Percentiles rank a stretch among this genome's conserved stretches.
phyloP scores from a whole-genome alignment of 2,888 invertebrate species.

The Chirona hameri region DNA sequence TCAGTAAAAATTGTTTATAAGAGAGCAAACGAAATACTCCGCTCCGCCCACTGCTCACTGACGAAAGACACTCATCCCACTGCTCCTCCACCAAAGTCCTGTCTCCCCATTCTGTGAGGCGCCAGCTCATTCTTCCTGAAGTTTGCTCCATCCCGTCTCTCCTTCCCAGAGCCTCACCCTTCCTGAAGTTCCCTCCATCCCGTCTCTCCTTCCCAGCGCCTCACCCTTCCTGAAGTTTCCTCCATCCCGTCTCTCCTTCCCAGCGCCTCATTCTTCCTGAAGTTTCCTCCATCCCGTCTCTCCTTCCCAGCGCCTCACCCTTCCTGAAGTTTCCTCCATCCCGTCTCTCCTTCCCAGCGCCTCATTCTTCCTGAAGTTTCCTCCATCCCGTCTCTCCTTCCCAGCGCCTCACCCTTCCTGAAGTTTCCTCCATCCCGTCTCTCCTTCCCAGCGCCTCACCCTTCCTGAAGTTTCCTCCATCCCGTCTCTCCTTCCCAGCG shows the following conservation, averaged over 20 bases:
- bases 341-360: too few relatives aligned
- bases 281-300: background rate
- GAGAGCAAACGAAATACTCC: too few relatives aligned
- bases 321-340: slow-evolving; percentile 48
- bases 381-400: background rate
- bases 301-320: slow-evolving; percentile 39
- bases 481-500: background rate
- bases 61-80: background rate
- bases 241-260: slow-evolving; percentile 43
- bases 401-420: too few relatives aligned
- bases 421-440: background rate
- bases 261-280: slow-evolving; percentile 36
- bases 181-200: slow-evolving; percentile 46
- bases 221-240: too few relatives aligned
- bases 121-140: background rate
- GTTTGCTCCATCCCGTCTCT: background rate
- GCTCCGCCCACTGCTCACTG: background rate
- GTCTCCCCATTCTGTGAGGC: too few relatives aligned
- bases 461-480: slow-evolving; percentile 47
- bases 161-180: slow-evolving; percentile 41
- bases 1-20: too few relatives aligned
- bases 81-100: background rate
- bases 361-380: slow-evolving; percentile 48
- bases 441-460: slow-evolving; percentile 40
- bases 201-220: too few relatives aligned